Conservation (phyloP, 2,888 invertebrate species). For the Hydriomena furcata region DNA sequence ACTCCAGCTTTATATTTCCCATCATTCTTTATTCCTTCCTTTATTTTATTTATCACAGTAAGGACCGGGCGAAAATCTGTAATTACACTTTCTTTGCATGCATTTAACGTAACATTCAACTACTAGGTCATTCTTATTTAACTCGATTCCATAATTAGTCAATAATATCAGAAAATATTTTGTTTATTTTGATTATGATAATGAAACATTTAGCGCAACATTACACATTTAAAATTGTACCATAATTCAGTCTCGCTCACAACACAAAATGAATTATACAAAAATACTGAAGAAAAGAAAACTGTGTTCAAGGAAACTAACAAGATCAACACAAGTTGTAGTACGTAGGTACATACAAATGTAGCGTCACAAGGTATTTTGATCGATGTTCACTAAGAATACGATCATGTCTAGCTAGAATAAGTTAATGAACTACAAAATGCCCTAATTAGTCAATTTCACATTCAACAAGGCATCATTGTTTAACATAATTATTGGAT, state of each 20-base stretch:
- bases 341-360: conserved; percentile 51
- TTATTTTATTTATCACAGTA: conserved; percentile 73
- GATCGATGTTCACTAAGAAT: conserved; percentile 73
- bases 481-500: conserved; percentile 81
- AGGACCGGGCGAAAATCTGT: conserved; percentile 82
- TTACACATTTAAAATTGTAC: conserved; percentile 73
- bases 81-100: conserved; percentile 77
- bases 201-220: conserved; percentile 56
- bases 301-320: conserved; percentile 55
- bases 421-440: conserved; percentile 80
- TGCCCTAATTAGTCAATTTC: conserved; percentile 80
- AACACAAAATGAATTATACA: conserved; percentile 74
- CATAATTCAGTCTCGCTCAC: conserved; percentile 79
- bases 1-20: conserved; percentile 54
- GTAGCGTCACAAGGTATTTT: conserved; percentile 66
- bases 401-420: conserved; percentile 73
- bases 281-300: conserved; percentile 79
- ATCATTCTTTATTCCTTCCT: conserved; percentile 55
- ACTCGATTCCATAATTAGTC: conserved; percentile 44
- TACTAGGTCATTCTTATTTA: conserved; percentile 63
- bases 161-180: conserved; percentile 70
- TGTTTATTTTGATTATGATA: conserved; percentile 48
- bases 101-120: conserved; percentile 73
- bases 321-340: conserved; percentile 49
- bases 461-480: conserved; percentile 79